Evolutionary conservation across 2,888 invertebrate species (phyloP).

Genomic region (Drosophila eohydei): DNA sequence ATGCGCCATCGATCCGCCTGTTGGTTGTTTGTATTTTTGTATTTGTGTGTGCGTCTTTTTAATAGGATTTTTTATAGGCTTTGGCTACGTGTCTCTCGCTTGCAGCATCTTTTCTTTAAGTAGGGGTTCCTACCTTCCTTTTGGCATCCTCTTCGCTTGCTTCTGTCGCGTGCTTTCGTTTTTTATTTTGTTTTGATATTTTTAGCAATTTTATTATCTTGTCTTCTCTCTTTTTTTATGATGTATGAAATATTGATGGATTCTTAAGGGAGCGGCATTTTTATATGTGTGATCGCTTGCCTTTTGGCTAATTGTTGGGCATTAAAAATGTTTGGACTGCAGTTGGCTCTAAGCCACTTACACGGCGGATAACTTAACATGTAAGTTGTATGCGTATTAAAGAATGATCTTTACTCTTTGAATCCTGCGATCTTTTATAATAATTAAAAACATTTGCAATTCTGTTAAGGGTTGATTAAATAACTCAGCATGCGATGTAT

Average conservation of each 20-base stretch:
- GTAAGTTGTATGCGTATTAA: no score
- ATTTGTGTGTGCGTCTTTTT: slow-evolving; percentile 68
- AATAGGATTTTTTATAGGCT: slow-evolving; percentile 79
- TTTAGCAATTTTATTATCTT: slow-evolving; percentile 69
- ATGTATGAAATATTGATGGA: slow-evolving; percentile 68
- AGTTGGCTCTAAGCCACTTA: slow-evolving; percentile 1
- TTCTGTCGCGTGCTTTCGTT: slow-evolving; percentile 70
- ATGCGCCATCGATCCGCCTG: slow-evolving; percentile 64
- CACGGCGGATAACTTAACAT: not conserved
- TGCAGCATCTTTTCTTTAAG: slow-evolving; percentile 45
- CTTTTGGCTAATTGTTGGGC: slow-evolving; percentile 39
- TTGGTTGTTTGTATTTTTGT: slow-evolving; percentile 53
- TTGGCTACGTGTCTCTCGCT: slow-evolving; percentile 39
- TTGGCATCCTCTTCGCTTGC: slow-evolving; percentile 44
- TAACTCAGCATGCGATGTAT: no score
- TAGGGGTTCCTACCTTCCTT: slow-evolving; percentile 36
- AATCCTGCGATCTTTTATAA: no score
- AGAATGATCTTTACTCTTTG: no score
- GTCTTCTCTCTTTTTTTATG: slow-evolving; percentile 54
- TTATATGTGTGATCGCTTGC: slow-evolving; percentile 37
- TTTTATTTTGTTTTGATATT: slow-evolving; percentile 60
- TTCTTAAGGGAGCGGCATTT: slow-evolving; percentile 24
- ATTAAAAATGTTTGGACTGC: slow-evolving; percentile 1
- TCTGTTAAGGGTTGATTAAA: no score
- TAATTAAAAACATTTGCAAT: no score